Base-by-base conservation (phyloP, 2,113 vertebrate genomes). In the Forbesichthys agassizii region DNA sequence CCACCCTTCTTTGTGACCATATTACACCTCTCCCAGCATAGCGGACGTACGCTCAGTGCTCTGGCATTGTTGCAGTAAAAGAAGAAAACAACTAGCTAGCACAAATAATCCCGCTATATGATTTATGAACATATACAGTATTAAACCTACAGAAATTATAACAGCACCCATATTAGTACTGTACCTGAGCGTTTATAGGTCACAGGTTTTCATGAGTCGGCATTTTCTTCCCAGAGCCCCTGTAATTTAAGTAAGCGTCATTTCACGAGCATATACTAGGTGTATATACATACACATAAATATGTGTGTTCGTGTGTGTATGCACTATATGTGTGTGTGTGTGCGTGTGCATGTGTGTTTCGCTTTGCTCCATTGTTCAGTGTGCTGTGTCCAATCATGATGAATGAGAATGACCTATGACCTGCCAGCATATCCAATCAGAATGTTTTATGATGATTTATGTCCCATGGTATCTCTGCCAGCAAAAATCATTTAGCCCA, bases 331-430 rank as follows among this genome's bases (percentile, higher is more conserved):
- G 27, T 27, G 27, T 27, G 27, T 27, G 27, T 27, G 27, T 27
- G 20, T 20, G 16, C 12, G 55, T 61, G 33, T 77, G 52, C 77
- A 13, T 11, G 69, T 56, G 7, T 20, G 11, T 20, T n/a, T 61
- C 11, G 53, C 51, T 63, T 42, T 63, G 33, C 56, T 48, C 83
- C 66, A 80, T 68, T 48, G 49, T 79, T 69, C 67, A 47, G 66
- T 52, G n/a, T 4, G 13, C 63, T 54, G 55, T 47, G 73, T 68
- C 73, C 77, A 46, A 57, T 59, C 54, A 12, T 81, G 80, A 86
- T 81, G 74, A 80, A 86, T 74, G 65, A 53, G 48, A 65, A 3
- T 68, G 75, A 80, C 78, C 82, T 60, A 0, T 74, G 75, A 69
- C 64, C 11, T 58, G 60, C 46, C 58, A 66, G 72, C 27, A 33